Percentiles rank a stretch among this genome's conserved stretches.
These are phyloP conservation scores for Battus philenor DNA, from an alignment of 1,140 invertebrate species.

Conservation along the genomic window DNA sequence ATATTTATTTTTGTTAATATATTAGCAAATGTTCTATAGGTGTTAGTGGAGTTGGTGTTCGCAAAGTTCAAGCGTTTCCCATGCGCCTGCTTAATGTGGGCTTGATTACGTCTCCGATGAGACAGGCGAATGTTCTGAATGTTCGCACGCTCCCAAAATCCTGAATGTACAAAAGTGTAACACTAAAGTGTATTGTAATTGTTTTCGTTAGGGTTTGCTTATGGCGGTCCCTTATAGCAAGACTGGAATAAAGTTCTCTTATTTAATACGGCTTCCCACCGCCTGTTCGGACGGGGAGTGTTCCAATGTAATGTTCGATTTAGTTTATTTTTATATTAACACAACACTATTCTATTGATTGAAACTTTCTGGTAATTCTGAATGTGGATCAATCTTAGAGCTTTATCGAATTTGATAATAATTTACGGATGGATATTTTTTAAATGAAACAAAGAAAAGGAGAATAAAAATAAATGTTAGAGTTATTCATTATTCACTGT, in stretches of 20 bases:
- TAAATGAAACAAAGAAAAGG: conserved; percentile 36
- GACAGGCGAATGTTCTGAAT: conserved; percentile 15
- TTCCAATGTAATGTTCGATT: neutral
- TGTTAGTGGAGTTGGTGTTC: conserved; percentile 39
- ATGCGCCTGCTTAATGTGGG: conserved; percentile 24
- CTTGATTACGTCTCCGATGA: neutral
- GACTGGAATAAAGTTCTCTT: conserved; percentile 58
- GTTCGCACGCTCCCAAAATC: conserved; percentile 60
- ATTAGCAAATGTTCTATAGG: conserved; percentile 52
- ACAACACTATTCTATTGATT: conserved; percentile 23
- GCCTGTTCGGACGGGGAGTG: neutral
- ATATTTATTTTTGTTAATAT: conserved; percentile 39
- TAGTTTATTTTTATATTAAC: neutral
- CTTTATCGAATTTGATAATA: conserved; percentile 76
- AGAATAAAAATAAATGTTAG: conserved; percentile 38
- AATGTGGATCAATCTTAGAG: conserved; percentile 74
- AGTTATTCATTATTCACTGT: conserved; percentile 56
- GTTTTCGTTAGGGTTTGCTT: conserved; percentile 39
- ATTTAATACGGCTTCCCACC: conserved; percentile 29
- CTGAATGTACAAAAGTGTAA: conserved; percentile 67
- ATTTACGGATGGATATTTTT: conserved; percentile 71
- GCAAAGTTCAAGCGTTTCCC: conserved; percentile 11
- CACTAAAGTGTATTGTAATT: conserved; percentile 42
- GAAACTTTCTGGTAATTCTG: conserved; percentile 39
- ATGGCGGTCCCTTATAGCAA: conserved; percentile 44